Evolutionary conservation across 2,797 vertebrate genomes (phyloP).

Genomic region (Manis javanica): DNA sequence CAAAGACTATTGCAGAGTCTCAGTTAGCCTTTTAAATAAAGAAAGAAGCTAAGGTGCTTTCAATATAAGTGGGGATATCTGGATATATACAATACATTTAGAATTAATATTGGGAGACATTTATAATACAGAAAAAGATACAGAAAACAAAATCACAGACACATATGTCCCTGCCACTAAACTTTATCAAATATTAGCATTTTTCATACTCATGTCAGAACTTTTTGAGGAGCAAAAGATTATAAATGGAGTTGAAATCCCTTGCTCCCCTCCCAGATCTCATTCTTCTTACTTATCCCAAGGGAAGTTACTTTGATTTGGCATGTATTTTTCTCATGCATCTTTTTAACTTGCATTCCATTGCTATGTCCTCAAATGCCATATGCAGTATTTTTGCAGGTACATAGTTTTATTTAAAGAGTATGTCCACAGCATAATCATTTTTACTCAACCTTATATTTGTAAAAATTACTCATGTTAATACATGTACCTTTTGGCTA

Average conservation of each 20-base stretch:
- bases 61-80: neutral
- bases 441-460: neutral
- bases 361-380: neutral
- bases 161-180: neutral
- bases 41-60: neutral
- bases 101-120: neutral
- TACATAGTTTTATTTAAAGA: neutral
- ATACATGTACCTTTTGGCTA: neutral
- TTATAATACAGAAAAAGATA: neutral
- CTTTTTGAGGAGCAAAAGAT: neutral
- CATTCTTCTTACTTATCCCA: neutral
- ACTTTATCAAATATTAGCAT: neutral
- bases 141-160: neutral
- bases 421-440: neutral
- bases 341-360: neutral
- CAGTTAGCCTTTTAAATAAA: neutral
- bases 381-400: neutral
- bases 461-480: neutral
- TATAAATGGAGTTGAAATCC: neutral
- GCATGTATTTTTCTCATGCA: neutral
- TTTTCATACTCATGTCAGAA: neutral
- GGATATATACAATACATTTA: neutral
- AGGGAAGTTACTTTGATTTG: neutral
- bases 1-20: neutral
- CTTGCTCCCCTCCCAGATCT: neutral